Base-by-base conservation (phyloP, 2,888 invertebrate species). In the Rotaria magnacalcarata region DNA sequence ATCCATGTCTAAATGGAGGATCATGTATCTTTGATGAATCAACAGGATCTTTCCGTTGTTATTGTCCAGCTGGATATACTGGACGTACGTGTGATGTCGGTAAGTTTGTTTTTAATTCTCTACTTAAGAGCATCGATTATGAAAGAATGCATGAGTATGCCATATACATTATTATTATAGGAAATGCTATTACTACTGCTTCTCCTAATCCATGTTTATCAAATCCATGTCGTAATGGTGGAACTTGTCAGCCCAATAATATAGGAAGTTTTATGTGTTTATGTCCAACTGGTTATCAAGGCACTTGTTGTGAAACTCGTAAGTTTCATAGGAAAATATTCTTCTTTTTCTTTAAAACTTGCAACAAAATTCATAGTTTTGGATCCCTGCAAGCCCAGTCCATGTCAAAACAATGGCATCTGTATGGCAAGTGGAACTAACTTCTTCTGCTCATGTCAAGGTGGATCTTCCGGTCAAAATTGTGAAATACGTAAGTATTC, bases 381-480 rank as follows among this genome's bases (percentile, higher is more conserved):
- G 6, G 56, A 86, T 85, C 86, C 86, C 52, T 54, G 54, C 6
- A 34, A 3, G 5, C 84, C 87, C 16, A 87, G 60, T 41, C 88
- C 88, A 27, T 88, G 89, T 84, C 27, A 86, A n/a, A 87, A 88
- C 58, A 41, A 16, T 52, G 88, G 88, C 16, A 86, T 86, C 21
- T 89, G 88, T 84, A 75, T 88, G 60, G 85, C 87, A 41, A 52
- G 41, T 7, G 87, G 85, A 8, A 84, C 27, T 43, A n/a, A n/a
- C 11, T 88, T 86, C 60, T 41, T 60, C 1, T 88, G 88, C 56
- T 58, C 85, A 47, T 88, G 88, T 74, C 67, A 74, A 24, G 7
- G 84, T 4, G 87, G 87, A n/a, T 88, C 54, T 54, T 85, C 84
- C 11, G 87, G 87, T 27, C 87, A 88, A 74, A 14, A 56, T 24